Percentiles rank a stretch among this genome's conserved stretches.
Evolutionary conservation across 2,888 invertebrate species (phyloP).

Genomic region (Aleiodes alternator): DNA sequence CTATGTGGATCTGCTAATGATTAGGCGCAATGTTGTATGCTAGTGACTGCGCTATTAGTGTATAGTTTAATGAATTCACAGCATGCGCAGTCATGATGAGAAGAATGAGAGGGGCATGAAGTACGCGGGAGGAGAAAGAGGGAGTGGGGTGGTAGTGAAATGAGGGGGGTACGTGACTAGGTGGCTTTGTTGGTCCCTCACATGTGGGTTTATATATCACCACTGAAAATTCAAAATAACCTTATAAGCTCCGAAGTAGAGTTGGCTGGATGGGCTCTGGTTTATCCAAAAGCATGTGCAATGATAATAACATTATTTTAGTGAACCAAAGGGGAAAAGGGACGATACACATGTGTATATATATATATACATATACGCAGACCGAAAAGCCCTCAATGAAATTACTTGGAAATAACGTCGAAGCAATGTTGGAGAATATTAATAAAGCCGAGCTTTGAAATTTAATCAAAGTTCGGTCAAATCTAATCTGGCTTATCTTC

Average conservation of each 20-base stretch:
- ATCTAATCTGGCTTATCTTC: conserved; percentile 46
- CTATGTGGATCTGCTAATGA: conserved; percentile 36
- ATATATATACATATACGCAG: no score
- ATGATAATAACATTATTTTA: conserved; percentile 51
- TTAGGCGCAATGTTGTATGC: conserved; percentile 18
- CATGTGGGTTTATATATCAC: conserved; percentile 9
- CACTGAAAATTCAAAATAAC: conserved; percentile 36
- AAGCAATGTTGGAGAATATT: conserved; percentile 45
- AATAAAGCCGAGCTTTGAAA: conserved; percentile 47
- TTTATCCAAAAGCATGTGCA: conserved; percentile 47
- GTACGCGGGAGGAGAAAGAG: neutral
- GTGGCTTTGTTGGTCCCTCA: conserved; percentile 15
- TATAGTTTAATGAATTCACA: conserved; percentile 41
- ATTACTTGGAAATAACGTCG: conserved; percentile 49
- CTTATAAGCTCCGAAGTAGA: conserved; percentile 29
- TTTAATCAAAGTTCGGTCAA: conserved; percentile 49
- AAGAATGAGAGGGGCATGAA: neutral
- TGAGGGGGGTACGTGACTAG: conserved; percentile 9
- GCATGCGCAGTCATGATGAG: conserved; percentile 38
- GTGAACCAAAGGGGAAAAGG: conserved; percentile 9
- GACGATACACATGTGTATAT: neutral
- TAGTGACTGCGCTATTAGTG: neutral
- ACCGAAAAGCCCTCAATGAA: conserved; percentile 37
- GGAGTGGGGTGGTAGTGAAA: neutral
- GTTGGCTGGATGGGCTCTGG: conserved; percentile 25